Evolutionary conservation across 2,113 vertebrate species (phyloP).

Genomic region (Junco hyemalis): DNA sequence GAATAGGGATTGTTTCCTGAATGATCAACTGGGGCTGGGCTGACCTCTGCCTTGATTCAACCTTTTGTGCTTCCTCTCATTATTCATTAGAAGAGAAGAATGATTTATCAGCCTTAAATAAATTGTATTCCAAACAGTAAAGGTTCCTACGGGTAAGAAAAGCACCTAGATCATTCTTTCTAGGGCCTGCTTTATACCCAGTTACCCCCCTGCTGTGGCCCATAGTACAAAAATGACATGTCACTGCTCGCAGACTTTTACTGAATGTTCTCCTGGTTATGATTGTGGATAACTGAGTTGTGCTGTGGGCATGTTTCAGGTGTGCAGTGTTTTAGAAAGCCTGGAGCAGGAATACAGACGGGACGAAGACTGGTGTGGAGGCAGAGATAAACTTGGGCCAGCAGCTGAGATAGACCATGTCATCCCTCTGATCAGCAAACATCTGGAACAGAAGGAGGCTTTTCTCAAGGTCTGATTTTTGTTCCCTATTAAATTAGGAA

Average conservation of each 20-base stretch:
- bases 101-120: not conserved
- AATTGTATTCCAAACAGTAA: not conserved
- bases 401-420: constrained; percentile 90
- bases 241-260: not conserved
- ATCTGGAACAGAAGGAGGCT: constrained; percentile 98
- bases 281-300: not conserved
- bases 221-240: not conserved
- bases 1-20: not conserved
- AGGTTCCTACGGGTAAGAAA: not conserved
- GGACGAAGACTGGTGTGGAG: constrained; percentile 97
- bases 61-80: not conserved
- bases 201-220: not conserved
- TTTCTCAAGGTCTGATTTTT: constrained; percentile 83
- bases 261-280: not conserved
- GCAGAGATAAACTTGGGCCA: constrained; percentile 90
- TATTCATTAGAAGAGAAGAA: not conserved
- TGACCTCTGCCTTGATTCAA: not conserved
- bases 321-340: constrained; percentile 95
- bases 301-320: constrained; percentile 69
- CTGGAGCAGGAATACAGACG: constrained; percentile 95
- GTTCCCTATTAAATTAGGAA: not conserved
- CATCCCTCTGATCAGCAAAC: constrained; percentile 95
- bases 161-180: not conserved
- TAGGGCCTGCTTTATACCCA: not conserved
- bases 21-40: not conserved